Base-by-base conservation (phyloP, 2,797 vertebrate genomes). In the Amblyraja radiata region DNA sequence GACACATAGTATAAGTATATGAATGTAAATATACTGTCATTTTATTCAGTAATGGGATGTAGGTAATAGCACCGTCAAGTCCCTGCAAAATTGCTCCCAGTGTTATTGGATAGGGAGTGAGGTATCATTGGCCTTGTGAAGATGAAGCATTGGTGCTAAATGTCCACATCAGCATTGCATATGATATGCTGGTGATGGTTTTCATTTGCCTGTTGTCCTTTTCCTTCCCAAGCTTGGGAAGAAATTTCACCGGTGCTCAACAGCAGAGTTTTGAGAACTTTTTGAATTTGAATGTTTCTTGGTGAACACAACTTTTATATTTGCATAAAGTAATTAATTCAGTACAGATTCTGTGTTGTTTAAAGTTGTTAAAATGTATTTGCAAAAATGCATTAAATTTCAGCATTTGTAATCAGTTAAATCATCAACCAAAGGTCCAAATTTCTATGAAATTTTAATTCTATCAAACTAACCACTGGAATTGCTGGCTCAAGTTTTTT, bases 291-390 rank as follows among this genome's bases (percentile, higher is more conserved):
- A 46, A n/a, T 86, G 58, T 5, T 58, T 5, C 14, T 36, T 16
- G n/a, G 32, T 79, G 77, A 79, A 79, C 77, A 79, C 77, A 11
- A 32, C 18, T 68, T 68, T 68, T 90, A 63, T 28, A 68, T 32
- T 32, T 90, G 86, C 28, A 90, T 36, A 92, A 94, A 94, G 93
- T 39, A 80, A 18, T 39, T 39, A 32, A 80, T 18, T 39, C 16
- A 39, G 2, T 18, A 39, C 78, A 80, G 94, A 96, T 97, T 95
- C 97, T 97, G 96, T 97, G 97, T 96, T 97, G 97, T 97, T 97
- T 97, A 78, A 78, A 78, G 77, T 78, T 14, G n/a, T 14, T 73
- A 54, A 28, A 88, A 65, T 46, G 2, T 61, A 88, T 65, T 65
- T 65, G 84, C 14, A 2, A n/a, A 65, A 58, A 83, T 10, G 18